Evolutionary conservation across 2,888 invertebrate species (phyloP).

Genomic region (Archips crataeganus): DNA sequence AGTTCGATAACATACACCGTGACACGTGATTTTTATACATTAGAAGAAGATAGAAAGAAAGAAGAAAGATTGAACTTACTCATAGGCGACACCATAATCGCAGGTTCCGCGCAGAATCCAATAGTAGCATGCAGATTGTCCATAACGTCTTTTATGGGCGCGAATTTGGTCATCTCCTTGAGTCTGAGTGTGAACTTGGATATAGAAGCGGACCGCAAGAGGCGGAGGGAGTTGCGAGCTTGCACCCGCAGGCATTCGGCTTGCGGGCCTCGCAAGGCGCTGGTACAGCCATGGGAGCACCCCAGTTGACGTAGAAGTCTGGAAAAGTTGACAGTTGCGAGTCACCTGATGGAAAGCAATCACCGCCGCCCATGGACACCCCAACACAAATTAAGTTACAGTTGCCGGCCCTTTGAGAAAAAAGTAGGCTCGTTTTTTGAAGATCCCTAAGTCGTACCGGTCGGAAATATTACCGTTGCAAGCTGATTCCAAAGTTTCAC

Average conservation of each 20-base stretch:
- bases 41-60: too few species aligned
- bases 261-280: slow-evolving; percentile 94
- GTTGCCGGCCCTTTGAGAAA: too few species aligned
- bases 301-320: slow-evolving; percentile 96
- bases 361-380: too few species aligned
- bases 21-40: background rate
- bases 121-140: slow-evolving; percentile 98
- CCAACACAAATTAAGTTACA: too few species aligned
- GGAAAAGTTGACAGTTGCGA: background rate
- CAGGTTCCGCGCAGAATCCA: slow-evolving; percentile 97
- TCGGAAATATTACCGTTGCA: too few species aligned
- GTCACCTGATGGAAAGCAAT: too few species aligned
- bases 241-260: slow-evolving; percentile 96
- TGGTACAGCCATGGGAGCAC: slow-evolving; percentile 95
- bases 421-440: too few species aligned
- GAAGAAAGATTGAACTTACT: slow-evolving; percentile 87
- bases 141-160: slow-evolving; percentile 92
- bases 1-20: too few species aligned
- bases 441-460: too few species aligned
- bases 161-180: slow-evolving; percentile 91
- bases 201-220: slow-evolving; percentile 88
- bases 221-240: slow-evolving; percentile 88
- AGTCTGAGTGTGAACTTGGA: slow-evolving; percentile 83
- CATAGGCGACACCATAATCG: slow-evolving; percentile 93
- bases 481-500: too few species aligned